Evolutionary conservation across 1,140 invertebrate genomes (phyloP).

Genomic region (Dendrolimus kikuchii): DNA sequence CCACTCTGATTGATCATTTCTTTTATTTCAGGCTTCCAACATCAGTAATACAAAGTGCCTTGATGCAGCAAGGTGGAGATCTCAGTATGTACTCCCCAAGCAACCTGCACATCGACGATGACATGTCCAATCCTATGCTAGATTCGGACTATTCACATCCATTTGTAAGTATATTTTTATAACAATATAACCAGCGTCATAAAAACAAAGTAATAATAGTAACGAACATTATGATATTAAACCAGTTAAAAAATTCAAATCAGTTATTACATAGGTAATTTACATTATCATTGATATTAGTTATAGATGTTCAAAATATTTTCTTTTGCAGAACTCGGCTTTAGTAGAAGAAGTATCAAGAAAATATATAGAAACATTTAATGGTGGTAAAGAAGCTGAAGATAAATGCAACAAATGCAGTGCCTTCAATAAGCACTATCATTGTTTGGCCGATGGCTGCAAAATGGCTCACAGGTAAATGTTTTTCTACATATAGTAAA

Average conservation of each 20-base stretch:
- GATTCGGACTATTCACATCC: constrained; percentile 48
- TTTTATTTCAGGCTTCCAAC: constrained; percentile 48
- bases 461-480: constrained; percentile 78
- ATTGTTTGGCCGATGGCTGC: constrained; percentile 81
- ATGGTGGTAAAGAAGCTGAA: constrained; percentile 61
- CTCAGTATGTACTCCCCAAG: constrained; percentile 55
- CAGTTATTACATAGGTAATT: not conserved
- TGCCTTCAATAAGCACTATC: constrained; percentile 84
- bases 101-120: constrained; percentile 50
- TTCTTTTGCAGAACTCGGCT: constrained; percentile 77
- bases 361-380: constrained; percentile 71
- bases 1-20: constrained; percentile 8
- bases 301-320: not conserved
- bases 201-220: constrained; percentile 5
- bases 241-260: not conserved
- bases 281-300: not conserved
- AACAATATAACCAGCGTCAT: constrained; percentile 5
- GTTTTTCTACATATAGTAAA: not conserved
- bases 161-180: constrained; percentile 36
- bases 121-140: constrained; percentile 52
- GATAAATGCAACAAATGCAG: constrained; percentile 79
- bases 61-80: constrained; percentile 64
- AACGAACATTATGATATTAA: not conserved
- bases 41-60: constrained; percentile 61
- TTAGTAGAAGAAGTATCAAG: constrained; percentile 70